Conservation (phyloP, 2,888 invertebrate species). For the Parnassius glacialis region DNA sequence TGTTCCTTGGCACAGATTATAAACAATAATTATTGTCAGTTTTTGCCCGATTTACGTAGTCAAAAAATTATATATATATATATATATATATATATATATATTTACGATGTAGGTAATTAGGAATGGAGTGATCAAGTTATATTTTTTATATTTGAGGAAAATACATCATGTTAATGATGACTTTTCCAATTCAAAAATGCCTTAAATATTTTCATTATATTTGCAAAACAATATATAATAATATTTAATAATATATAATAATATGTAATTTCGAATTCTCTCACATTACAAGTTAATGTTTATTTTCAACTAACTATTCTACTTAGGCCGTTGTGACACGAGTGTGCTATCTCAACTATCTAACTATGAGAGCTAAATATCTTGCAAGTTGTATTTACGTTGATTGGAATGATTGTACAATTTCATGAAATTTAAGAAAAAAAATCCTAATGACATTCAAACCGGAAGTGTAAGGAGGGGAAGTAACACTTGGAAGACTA, state of each 20-base stretch:
- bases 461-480: not conserved
- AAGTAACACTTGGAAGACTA: not conserved
- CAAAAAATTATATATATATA: not conserved
- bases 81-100: not conserved
- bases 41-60: no score
- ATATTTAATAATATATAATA: no score
- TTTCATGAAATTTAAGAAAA: not conserved
- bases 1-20: not conserved
- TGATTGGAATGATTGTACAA: not conserved
- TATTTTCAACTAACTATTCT: slow-evolving; percentile 19
- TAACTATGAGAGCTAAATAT: no score
- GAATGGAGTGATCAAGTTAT: slow-evolving; percentile 3
- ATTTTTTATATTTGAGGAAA: not conserved
- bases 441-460: not conserved
- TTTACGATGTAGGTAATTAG: not conserved
- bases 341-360: slow-evolving; percentile 6
- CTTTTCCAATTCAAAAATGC: no score
- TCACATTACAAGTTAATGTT: not conserved
- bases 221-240: no score
- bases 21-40: not conserved
- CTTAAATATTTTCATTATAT: no score
- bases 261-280: not conserved
- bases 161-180: no score
- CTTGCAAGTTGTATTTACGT: not conserved
- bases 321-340: slow-evolving; percentile 20